Conservation (phyloP, 2,113 vertebrate species). For the Erpornis zantholeuca region DNA sequence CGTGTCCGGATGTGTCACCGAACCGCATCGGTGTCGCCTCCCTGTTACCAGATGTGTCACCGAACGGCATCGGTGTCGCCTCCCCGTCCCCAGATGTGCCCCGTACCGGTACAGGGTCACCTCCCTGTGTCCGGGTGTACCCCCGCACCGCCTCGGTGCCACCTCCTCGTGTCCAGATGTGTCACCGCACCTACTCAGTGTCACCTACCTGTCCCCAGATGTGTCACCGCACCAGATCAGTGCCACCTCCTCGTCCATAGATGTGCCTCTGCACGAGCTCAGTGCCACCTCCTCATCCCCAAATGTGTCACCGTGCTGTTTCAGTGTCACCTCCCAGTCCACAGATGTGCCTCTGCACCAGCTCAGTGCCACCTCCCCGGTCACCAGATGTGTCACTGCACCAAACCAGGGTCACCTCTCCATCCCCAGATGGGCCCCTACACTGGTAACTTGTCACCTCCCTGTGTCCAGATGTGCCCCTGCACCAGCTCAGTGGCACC, state of each 20-base stretch:
- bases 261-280: not conserved
- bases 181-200: not conserved
- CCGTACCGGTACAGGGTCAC: not conserved
- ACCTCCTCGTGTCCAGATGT: not conserved
- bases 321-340: not conserved
- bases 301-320: not conserved
- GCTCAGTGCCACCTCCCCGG: not conserved
- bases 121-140: too few relatives aligned
- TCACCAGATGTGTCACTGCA: not conserved
- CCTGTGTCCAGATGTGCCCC: not conserved
- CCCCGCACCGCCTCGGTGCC: accelerated
- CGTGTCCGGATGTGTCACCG: not conserved
- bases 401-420: not conserved
- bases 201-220: not conserved
- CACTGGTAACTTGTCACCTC: not conserved
- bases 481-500: not conserved
- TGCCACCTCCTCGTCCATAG: not conserved
- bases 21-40: too few relatives aligned
- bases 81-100: not conserved
- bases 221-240: not conserved
- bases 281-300: not conserved
- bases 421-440: too few relatives aligned
- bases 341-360: not conserved
- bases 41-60: too few relatives aligned
- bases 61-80: not conserved